phyloP scores from a whole-genome alignment of 2,113 vertebrate genomes.

The Crotalus horridus region DNA sequence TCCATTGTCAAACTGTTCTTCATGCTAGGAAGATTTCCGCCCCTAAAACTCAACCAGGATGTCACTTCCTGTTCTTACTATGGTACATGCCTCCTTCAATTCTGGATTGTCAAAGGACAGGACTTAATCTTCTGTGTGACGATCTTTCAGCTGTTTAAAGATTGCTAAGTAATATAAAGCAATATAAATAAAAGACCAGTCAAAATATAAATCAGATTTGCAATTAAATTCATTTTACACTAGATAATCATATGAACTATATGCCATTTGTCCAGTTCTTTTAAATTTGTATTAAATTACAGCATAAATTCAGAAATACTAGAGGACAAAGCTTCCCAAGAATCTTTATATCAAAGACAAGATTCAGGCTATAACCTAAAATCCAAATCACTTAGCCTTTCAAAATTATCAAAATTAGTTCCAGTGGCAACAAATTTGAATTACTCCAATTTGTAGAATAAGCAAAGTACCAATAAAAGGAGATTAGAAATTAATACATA shows the following conservation, averaged over 20 bases:
- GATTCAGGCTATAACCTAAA: background rate
- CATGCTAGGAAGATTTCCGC: background rate
- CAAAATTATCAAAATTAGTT: background rate
- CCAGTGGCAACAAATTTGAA: background rate
- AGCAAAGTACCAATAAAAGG: background rate
- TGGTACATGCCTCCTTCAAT: background rate
- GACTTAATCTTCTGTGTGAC: background rate
- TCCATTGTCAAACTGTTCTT: background rate
- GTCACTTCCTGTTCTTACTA: background rate
- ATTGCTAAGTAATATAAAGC: background rate
- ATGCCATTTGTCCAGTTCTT: background rate
- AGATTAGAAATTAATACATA: background rate
- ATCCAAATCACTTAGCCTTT: background rate
- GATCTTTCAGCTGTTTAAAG: background rate
- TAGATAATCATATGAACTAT: background rate
- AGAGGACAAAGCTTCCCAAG: background rate
- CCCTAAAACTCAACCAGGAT: background rate
- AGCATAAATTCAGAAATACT: background rate
- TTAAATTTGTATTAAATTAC: background rate
- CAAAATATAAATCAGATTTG: background rate
- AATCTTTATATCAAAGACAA: background rate
- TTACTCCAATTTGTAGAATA: background rate
- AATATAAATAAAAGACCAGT: background rate
- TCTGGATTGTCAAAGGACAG: background rate
- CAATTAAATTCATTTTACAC: background rate